phyloP scores from a whole-genome alignment of 2,797 vertebrate species.

The Benthosema pterotum region DNA sequence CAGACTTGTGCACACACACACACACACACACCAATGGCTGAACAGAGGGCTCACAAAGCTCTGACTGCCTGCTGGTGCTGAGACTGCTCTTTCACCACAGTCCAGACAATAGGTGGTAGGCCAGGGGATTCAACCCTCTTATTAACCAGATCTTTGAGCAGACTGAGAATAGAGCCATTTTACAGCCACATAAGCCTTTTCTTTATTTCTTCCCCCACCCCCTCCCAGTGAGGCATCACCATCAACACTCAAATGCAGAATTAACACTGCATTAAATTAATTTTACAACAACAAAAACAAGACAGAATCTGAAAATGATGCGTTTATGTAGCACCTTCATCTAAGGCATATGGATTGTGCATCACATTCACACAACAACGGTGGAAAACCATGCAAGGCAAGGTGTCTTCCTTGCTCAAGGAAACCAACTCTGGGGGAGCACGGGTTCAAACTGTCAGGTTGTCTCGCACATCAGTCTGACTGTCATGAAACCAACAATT shows the following conservation, averaged over 20 bases:
- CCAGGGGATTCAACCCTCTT: conserved; percentile 30
- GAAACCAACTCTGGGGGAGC: no score
- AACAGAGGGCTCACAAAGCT: conserved; percentile 61
- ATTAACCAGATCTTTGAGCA: conserved; percentile 4
- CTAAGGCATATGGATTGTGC: no score
- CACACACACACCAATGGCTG: conserved; percentile 38
- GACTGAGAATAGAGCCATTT: neutral
- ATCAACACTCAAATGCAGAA: neutral
- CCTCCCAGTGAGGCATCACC: neutral
- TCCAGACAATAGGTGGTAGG: conserved; percentile 42
- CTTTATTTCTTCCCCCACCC: neutral
- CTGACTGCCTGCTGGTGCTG: conserved; percentile 64
- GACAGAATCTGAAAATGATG: no score
- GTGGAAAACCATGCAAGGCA: no score
- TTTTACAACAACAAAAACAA: no score
- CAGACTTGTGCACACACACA: conserved; percentile 1
- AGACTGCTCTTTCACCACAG: conserved; percentile 61
- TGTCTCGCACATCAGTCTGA: no score
- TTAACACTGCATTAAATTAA: neutral
- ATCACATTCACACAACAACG: no score
- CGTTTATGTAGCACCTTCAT: no score
- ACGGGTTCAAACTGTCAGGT: no score
- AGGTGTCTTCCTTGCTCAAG: no score
- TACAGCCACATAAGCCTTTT: neutral
- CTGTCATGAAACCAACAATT: no score